These are phyloP conservation scores for Eilema sororculum DNA, from an alignment of 2,888 invertebrate species.

Conservation along the genomic window DNA sequence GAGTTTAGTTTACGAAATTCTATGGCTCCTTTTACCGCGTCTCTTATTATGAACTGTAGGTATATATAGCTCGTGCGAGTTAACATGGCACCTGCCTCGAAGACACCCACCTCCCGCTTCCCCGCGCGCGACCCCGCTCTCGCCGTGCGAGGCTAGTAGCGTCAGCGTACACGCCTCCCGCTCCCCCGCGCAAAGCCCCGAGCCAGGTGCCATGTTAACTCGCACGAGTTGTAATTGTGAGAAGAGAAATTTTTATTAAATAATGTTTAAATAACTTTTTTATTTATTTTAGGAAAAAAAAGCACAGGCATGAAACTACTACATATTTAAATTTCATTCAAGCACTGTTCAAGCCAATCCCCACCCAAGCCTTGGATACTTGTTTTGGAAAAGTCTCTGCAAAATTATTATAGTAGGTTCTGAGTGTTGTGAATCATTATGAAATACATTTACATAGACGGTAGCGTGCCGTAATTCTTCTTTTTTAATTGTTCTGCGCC, in stretches of 20 bases:
- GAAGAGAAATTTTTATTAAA: too few species aligned
- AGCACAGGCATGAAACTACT: too few species aligned
- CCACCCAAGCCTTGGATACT: background rate
- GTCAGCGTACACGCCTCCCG: too few species aligned
- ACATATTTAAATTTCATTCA: background rate
- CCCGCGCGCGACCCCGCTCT: too few species aligned
- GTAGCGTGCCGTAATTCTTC: background rate
- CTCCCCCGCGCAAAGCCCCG: too few species aligned
- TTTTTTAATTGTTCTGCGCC: background rate
- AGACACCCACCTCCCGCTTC: too few species aligned
- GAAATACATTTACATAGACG: background rate
- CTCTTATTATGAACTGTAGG: conserved; percentile 42
- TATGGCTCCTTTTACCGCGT: conserved; percentile 55
- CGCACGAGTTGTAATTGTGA: too few species aligned
- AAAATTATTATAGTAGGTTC: background rate
- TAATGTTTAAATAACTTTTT: background rate
- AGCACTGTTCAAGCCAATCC: background rate
- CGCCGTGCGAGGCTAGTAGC: too few species aligned
- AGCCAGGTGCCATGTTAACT: too few species aligned
- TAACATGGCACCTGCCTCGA: too few species aligned
- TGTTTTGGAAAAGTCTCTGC: background rate
- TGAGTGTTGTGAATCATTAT: background rate
- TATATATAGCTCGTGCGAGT: too few species aligned
- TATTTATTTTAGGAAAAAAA: background rate
- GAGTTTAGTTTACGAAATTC: conserved; percentile 71